A percentile compares a stretch with the other conserved stretches of the same genome.
These are phyloP conservation scores for Odontothrips loti DNA, from an alignment of 2,888 invertebrate species.

Conservation along the genomic window DNA sequence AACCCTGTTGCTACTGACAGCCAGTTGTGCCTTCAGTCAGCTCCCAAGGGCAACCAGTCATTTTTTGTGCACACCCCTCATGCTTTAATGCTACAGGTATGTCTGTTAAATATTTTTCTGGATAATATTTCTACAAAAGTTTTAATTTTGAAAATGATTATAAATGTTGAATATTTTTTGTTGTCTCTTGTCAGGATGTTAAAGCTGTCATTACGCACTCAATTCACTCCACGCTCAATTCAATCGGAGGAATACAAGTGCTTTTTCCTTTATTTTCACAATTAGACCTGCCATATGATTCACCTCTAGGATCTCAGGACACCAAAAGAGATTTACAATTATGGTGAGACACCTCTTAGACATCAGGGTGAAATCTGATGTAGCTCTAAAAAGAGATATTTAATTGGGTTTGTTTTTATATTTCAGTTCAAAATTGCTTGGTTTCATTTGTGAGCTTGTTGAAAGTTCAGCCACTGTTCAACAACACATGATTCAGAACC, in stretches of 20 bases:
- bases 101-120: conserved; percentile 37
- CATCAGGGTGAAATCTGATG: background rate
- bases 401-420: conserved; percentile 30
- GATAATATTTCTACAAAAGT: conserved; percentile 17
- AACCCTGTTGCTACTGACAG: conserved; percentile 99
- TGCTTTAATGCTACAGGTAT: conserved; percentile 95
- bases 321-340: conserved; percentile 81
- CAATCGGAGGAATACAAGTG: conserved; percentile 97
- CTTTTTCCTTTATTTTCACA: conserved; percentile 97
- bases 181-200: conserved; percentile 70
- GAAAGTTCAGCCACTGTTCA: conserved; percentile 96
- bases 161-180: conserved; percentile 30
- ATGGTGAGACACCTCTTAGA: conserved; percentile 59
- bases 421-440: conserved; percentile 86
- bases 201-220: conserved; percentile 99
- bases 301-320: conserved; percentile 48
- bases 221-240: conserved; percentile 97
- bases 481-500: conserved; percentile 98
- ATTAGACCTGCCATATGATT: conserved; percentile 88
- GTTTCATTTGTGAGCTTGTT: conserved; percentile 95
- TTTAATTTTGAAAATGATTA: background rate
- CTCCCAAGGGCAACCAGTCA: conserved; percentile 94
- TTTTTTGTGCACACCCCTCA: conserved; percentile 99
- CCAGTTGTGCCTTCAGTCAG: conserved; percentile 96
- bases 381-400: background rate